phyloP scores from a whole-genome alignment of 2,113 vertebrate species.

The Macquaria ambigua region DNA sequence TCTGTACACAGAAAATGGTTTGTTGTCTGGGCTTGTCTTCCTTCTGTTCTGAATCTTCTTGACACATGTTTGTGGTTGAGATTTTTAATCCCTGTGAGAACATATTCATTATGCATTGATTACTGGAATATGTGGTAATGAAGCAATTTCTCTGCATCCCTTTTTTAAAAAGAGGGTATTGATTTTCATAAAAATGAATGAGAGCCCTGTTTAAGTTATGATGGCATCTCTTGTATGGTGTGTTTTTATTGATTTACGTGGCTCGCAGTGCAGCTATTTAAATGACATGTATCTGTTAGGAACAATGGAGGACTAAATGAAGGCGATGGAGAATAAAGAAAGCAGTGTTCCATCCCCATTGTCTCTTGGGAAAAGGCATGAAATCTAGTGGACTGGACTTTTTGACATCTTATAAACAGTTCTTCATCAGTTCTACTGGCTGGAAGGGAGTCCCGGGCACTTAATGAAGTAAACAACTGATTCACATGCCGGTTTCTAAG shows the following conservation, averaged over 20 bases:
- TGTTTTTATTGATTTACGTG: slow-evolving; percentile 71
- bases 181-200: slow-evolving; percentile 77
- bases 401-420: neutral
- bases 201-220: slow-evolving; percentile 51
- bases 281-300: slow-evolving; percentile 65
- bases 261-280: slow-evolving; percentile 66
- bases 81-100: slow-evolving; percentile 60
- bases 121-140: slow-evolving; percentile 68
- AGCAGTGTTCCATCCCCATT: slow-evolving; percentile 5
- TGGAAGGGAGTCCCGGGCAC: neutral
- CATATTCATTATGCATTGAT: slow-evolving; percentile 77
- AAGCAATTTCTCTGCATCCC: slow-evolving; percentile 69
- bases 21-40: slow-evolving; percentile 16
- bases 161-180: slow-evolving; percentile 67
- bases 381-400: neutral
- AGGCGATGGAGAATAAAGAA: slow-evolving; percentile 26
- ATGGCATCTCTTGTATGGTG: slow-evolving; percentile 37
- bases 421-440: neutral
- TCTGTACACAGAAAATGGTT: slow-evolving; percentile 9
- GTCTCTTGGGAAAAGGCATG: slow-evolving; percentile 4
- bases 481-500: neutral
- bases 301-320: slow-evolving; percentile 41
- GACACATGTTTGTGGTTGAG: slow-evolving; percentile 30
- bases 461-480: slow-evolving; percentile 22
- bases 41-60: neutral